Evolutionary conservation across 2,113 vertebrate species (phyloP).

Genomic region (Aphyosemion australe): DNA sequence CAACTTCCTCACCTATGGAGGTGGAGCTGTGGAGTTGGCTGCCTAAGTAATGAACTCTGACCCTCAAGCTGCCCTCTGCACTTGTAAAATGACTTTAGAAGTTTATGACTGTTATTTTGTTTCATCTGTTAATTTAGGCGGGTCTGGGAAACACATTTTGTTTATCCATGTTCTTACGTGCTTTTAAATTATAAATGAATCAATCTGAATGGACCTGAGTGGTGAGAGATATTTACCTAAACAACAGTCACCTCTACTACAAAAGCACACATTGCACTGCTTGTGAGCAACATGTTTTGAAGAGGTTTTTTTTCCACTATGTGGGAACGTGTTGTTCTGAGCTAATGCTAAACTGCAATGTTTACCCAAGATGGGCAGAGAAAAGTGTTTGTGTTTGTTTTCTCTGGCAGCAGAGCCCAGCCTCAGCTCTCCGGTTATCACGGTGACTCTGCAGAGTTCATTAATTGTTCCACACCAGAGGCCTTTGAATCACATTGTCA

Average conservation of each 20-base stretch:
- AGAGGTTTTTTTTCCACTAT: conserved; percentile 39
- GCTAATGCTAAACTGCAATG: conserved; percentile 28
- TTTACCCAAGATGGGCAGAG: conserved; percentile 40
- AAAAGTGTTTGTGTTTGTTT: conserved; percentile 46
- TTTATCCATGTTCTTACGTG: too few relatives aligned
- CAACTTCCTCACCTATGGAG: not conserved
- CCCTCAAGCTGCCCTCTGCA: too few relatives aligned
- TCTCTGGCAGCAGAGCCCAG: conserved; percentile 22
- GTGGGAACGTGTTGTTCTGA: conserved; percentile 26
- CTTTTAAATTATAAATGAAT: too few relatives aligned
- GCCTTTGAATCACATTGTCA: conserved; percentile 59
- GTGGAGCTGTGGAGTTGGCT: not conserved
- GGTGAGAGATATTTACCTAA: too few relatives aligned
- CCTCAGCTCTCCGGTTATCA: conserved; percentile 46
- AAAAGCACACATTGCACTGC: conserved; percentile 11
- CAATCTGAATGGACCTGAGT: too few relatives aligned
- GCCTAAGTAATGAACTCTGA: too few relatives aligned
- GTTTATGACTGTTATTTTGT: too few relatives aligned
- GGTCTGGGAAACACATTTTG: too few relatives aligned
- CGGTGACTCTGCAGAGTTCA: conserved; percentile 53
- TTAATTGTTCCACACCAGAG: conserved; percentile 60
- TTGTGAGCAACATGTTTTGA: not conserved
- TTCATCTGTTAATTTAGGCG: too few relatives aligned
- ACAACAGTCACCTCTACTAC: not conserved
- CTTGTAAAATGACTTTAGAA: too few relatives aligned